Evolutionary conservation across 2,113 vertebrate species (phyloP), one percentile per base, ranked within the genome.

Genomic region (Carollia perspicillata): DNA sequence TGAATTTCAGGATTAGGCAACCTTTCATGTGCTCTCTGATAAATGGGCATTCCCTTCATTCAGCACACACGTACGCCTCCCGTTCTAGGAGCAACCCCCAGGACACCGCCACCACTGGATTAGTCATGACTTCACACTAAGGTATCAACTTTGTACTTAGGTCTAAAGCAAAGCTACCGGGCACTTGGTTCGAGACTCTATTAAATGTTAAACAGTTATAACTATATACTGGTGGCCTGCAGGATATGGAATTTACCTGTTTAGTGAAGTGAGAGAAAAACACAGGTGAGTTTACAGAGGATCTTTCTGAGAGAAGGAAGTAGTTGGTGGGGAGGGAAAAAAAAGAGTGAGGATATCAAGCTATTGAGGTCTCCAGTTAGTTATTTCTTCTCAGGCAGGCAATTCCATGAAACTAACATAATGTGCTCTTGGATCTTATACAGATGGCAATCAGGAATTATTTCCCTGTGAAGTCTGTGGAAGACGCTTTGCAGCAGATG

Each of bases 1-100:
- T 99, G 96, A 99, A 99, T 93, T 99, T 97, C 93, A 99, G 98
- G 90, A 99, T 98, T 51, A 99, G 99, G 75, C 98, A 98, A 77
- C 99, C 99, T 84, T 99, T 93, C 99, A 96, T 99, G 99, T 0
- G 99, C 99, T 60, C 99, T 98, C 89, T 99, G 99, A 91, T 99
- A 98, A 91, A 98, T 98, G 9, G 99, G 99, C 99, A 99, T 99
- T 20, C 99, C 99, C 99, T 98, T 99, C 99, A 93, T 98, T 99
- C 90, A 99, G 79, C 63, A 99, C 98, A 96, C 99, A 99, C 35
- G 30, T 1, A 37, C 35, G 26, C 12, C 13, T 65, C 89, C 28
- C 6, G 4, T 83, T 47, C 68, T 69, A 12, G 18, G 18, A 66
- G 65, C 33, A 86, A 55, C 89, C 55, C 65, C 49, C 63, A 81